Percentiles rank a stretch among this genome's conserved stretches.
These are phyloP conservation scores for Athalia rosae DNA, from an alignment of 2,888 invertebrate genomes.

Conservation along the genomic window DNA sequence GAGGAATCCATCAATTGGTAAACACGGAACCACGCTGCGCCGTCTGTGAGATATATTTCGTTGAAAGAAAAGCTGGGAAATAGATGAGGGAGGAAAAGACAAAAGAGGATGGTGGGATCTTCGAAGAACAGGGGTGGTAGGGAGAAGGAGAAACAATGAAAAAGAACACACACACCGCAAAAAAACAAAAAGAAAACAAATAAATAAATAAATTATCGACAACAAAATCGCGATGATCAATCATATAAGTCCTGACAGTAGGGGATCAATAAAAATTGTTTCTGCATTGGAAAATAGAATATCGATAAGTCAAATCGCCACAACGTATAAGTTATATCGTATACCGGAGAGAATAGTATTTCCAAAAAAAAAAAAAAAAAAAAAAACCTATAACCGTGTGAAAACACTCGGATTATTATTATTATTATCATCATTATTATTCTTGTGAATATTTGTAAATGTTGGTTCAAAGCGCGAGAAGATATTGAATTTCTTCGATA, in stretches of 20 bases:
- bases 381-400: too few species aligned
- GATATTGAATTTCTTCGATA: not conserved
- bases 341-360: too few species aligned
- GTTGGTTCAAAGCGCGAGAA: not conserved
- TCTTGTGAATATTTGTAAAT: not conserved
- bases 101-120: not conserved
- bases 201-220: not conserved
- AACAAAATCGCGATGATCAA: slow-evolving; percentile 10
- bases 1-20: slow-evolving; percentile 32
- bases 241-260: not conserved
- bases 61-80: too few species aligned
- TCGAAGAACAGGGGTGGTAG: not conserved
- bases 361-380: too few species aligned
- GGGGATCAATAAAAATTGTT: slow-evolving; percentile 5
- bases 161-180: not conserved
- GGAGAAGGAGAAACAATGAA: not conserved
- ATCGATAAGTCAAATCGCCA: slow-evolving; percentile 8
- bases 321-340: not conserved
- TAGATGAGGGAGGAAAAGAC: too few species aligned
- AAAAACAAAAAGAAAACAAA: not conserved
- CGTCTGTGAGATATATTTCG: too few species aligned
- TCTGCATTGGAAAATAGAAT: not conserved
- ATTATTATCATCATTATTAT: too few species aligned
- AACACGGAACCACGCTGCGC: not conserved
- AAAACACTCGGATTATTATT: too few species aligned